Base-by-base conservation (phyloP, 1,140 invertebrate species). In the Drosophila kepulauana region DNA sequence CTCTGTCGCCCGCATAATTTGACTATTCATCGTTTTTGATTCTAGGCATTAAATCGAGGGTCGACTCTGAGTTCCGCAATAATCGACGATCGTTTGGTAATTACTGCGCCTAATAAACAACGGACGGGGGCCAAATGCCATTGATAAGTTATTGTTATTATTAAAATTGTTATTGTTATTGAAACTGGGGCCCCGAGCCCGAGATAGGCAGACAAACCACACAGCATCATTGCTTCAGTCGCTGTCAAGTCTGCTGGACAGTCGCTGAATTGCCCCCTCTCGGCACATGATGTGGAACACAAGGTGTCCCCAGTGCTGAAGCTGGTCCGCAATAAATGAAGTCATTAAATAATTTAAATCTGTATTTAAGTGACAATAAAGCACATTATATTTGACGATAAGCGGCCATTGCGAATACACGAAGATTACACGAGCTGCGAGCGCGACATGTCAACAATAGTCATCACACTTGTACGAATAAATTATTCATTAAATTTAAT, bases 291-390 rank as follows among this genome's bases (percentile, higher is more conserved):
- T 38, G 35, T 20, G 38, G 51, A 5, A 25, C 20, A 25, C 33
- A 51, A 56, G 69, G 46, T 72, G 51, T 56, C 57, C 41, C 45
- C 52, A 13, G 54, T 43, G 59, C 52, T 48, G 49, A 35, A 46
- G 61, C 25, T 52, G 63, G 33, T 46, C 57, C 71, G 56, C 59
- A 85, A 54, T 67, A 75, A 88, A 89, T 89, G 67, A 75, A 85
- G 85, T 68, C 86, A 85, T 88, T 66, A 88, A 89, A 84, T 81
- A 78, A 88, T 88, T 89, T 61, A 79, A 88, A 89, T 89, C 84
- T 85, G 75, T 72, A 75, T 72, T 88, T 88, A 88, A 88, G 78
- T 89, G 84, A 85, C 84, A 89, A 84, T 88, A 75, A 88, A 88
- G 74, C 70, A 85, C 78, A 81, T 89, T 89, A 89, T 78, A 78